Evolutionary conservation across 1,140 invertebrate genomes (phyloP), one percentile per base, ranked within the genome.

Genomic region (Papilio polyxenes): DNA sequence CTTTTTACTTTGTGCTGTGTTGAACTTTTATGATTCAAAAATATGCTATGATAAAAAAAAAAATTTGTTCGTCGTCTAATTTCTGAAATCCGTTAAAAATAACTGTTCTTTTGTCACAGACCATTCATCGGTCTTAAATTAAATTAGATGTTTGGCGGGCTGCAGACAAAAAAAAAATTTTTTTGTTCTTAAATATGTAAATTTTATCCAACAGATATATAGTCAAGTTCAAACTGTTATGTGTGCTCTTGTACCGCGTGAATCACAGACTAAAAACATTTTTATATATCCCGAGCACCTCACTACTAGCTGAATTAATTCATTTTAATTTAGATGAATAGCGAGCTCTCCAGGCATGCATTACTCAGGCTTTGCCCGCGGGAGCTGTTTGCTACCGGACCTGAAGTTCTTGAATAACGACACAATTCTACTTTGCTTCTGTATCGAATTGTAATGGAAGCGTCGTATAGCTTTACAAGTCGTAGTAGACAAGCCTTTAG

Each of bases 251-350:
- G 0, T 59, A 20, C 56, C 8, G 8, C 7, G n/a, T 20, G n/a
- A 20, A 59, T n/a, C 7, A 59, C 56, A 59, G 56, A 59, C 7
- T 59, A 59, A 59, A 69, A 40, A 37, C 11, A 10, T 5, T 69
- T 69, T 69, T 37, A 72, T 40, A 37, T 17, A 72, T 15, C 15
- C 15, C 13, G n/a, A 56, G 13, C 31, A 6, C 23, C 11, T 13
- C 23, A 13, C 62, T 5, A 69, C 10, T 7, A 72, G 23, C 10
- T 17, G 6, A 72, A 13, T 72, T 72, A 72, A 37, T 72, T 72
- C 23, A 72, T 72, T 72, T 72, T 72, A 72, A 72, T 65, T 65
- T 65, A 65, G 20, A 65, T 40, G 31, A 72, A 72, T 72, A 31
- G 11, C 10, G 10, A 23, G 20, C 10, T 31, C 20, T 65, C 9